Conservation (phyloP, 2,797 vertebrate species). For the Lerista edwardsae region DNA sequence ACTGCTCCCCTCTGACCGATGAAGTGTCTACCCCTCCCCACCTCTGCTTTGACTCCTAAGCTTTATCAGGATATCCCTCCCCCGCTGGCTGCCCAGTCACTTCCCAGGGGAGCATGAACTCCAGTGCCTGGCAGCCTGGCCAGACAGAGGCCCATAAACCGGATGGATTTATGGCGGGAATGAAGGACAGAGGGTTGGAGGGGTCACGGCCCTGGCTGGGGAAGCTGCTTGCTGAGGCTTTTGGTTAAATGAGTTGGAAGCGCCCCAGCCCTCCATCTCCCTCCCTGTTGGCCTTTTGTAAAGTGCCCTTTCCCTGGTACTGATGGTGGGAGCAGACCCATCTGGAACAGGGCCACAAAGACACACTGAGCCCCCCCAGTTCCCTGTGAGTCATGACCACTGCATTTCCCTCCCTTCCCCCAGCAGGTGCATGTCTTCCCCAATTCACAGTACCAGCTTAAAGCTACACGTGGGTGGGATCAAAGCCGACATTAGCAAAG, state of each 20-base stretch:
- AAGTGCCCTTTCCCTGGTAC: neutral
- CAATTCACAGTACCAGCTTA: neutral
- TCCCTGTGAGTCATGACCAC: neutral
- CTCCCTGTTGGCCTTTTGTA: neutral
- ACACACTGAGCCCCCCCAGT: neutral
- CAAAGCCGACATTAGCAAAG: neutral
- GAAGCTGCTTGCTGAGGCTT: constrained; percentile 24
- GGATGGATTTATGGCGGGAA: constrained; percentile 31
- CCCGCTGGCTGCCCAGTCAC: constrained; percentile 7
- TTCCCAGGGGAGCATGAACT: constrained; percentile 38
- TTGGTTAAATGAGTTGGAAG: constrained; percentile 41
- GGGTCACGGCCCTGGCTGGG: constrained; percentile 21
- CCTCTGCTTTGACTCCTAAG: neutral
- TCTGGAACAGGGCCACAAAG: neutral
- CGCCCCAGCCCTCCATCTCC: neutral
- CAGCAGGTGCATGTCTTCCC: neutral
- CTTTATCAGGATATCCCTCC: constrained; percentile 7
- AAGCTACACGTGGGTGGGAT: neutral
- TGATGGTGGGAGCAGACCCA: neutral
- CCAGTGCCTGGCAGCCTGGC: constrained; percentile 29
- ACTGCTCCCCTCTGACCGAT: constrained; percentile 13
- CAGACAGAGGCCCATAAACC: constrained; percentile 41
- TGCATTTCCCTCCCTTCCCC: neutral
- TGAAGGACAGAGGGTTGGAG: constrained; percentile 17
- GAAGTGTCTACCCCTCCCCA: neutral